Evolutionary conservation across 2,113 vertebrate species (phyloP).

Genomic region (Anser brachyrhynchus): DNA sequence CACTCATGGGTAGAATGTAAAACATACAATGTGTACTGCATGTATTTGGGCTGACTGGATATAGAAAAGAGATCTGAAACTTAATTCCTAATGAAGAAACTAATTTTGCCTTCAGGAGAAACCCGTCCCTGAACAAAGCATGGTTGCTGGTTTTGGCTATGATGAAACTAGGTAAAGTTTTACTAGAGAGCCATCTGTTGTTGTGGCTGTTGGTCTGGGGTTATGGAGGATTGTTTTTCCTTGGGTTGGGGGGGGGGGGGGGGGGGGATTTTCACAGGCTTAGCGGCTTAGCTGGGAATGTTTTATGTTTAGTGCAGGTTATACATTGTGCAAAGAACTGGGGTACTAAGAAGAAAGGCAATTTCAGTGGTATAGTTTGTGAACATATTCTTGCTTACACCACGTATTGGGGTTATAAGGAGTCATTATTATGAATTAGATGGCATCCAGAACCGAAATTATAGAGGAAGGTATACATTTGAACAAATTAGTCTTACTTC

Average conservation of each 20-base stretch:
- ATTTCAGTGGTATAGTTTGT: not conserved
- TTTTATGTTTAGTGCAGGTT: not conserved
- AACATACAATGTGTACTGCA: not conserved
- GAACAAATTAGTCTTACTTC: not conserved
- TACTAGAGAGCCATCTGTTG: not conserved
- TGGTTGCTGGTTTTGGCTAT: not conserved
- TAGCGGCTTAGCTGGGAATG: not conserved
- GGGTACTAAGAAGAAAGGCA: not conserved
- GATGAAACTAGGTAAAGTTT: not conserved
- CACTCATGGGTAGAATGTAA: not conserved
- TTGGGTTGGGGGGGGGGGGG: accelerated
- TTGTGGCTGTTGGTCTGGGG: not conserved
- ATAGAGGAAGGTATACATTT: not conserved
- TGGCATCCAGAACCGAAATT: not conserved
- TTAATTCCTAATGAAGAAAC: not conserved
- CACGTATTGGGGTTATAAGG: not conserved
- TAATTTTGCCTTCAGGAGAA: not conserved
- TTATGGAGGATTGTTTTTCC: not conserved
- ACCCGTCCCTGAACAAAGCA: not conserved
- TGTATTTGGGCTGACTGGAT: not conserved
- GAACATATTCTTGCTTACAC: not conserved
- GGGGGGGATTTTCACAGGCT: accelerated
- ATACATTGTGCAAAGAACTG: not conserved
- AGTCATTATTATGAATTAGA: not conserved
- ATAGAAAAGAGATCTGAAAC: not conserved